phyloP scores from a whole-genome alignment of 2,113 vertebrate genomes.

The Melospiza melodia region DNA sequence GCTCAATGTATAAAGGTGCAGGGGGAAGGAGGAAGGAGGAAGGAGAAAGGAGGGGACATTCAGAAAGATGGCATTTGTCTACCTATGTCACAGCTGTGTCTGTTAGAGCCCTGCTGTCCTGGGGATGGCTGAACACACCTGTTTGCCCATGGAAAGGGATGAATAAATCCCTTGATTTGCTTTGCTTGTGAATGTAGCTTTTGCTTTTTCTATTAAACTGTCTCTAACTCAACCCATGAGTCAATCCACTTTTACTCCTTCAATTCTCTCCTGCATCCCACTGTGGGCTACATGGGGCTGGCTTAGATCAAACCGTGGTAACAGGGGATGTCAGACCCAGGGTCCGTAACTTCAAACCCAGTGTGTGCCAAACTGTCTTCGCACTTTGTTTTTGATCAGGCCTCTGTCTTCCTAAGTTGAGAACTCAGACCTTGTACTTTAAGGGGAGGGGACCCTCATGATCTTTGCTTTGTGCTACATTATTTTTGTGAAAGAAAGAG shows the following conservation, averaged over 20 bases:
- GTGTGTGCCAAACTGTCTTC: not conserved
- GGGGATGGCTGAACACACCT: not conserved
- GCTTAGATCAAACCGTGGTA: not conserved
- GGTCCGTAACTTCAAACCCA: not conserved
- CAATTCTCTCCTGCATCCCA: not conserved
- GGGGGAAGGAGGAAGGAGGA: not conserved
- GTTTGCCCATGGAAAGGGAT: not conserved
- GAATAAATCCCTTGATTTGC: not conserved
- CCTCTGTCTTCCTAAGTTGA: not conserved
- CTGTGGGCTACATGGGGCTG: not conserved
- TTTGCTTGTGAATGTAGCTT: not conserved
- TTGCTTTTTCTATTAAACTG: not conserved
- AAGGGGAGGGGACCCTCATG: fast-evolving
- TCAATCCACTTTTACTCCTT: not conserved
- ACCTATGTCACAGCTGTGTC: not conserved
- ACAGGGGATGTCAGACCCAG: not conserved
- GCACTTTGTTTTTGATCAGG: not conserved
- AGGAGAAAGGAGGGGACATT: not conserved
- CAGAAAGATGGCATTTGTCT: not conserved
- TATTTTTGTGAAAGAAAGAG: not conserved
- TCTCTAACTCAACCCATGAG: not conserved
- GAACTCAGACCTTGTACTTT: not conserved
- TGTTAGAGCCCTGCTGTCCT: not conserved
- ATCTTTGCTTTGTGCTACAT: not conserved
- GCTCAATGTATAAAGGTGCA: not conserved